Evolutionary conservation across 2,888 invertebrate genomes (phyloP).

Genomic region (Sylvicola cinctus): DNA sequence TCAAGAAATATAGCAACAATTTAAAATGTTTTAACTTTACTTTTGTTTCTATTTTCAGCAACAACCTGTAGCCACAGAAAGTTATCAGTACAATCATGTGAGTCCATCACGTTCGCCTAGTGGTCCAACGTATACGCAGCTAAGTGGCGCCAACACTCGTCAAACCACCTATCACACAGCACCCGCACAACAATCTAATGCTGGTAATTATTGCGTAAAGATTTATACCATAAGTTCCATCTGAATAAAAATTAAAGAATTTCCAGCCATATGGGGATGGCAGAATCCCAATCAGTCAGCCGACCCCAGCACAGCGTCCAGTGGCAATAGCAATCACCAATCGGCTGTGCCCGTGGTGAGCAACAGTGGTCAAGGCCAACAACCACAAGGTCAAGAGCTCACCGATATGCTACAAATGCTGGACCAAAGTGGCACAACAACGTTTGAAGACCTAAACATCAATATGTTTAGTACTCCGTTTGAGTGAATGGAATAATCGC

Average conservation of each 20-base stretch:
- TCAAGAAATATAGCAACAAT: background rate
- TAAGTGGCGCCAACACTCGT: constrained; percentile 42
- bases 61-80: constrained; percentile 43
- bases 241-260: background rate
- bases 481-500: too few relatives aligned
- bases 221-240: too few relatives aligned
- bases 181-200: constrained; percentile 24
- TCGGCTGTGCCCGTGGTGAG: constrained; percentile 15
- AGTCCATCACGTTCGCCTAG: constrained; percentile 69
- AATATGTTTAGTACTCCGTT: constrained; percentile 76
- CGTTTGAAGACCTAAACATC: constrained; percentile 75
- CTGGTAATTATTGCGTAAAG: constrained; percentile 6
- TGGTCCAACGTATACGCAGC: constrained; percentile 62
- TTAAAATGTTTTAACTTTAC: background rate
- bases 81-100: constrained; percentile 45
- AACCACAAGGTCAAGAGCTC: constrained; percentile 55
- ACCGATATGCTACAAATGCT: constrained; percentile 88
- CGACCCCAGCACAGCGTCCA: constrained; percentile 26
- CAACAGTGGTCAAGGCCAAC: constrained; percentile 24
- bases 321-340: constrained; percentile 25
- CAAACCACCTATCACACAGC: constrained; percentile 30
- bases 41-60: constrained; percentile 10
- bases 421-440: constrained; percentile 60
- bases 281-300: constrained; percentile 30
- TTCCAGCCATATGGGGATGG: constrained; percentile 61